Evolutionary conservation across 1,140 invertebrate genomes (phyloP).

Genomic region (Drosophila lacteicornis): DNA sequence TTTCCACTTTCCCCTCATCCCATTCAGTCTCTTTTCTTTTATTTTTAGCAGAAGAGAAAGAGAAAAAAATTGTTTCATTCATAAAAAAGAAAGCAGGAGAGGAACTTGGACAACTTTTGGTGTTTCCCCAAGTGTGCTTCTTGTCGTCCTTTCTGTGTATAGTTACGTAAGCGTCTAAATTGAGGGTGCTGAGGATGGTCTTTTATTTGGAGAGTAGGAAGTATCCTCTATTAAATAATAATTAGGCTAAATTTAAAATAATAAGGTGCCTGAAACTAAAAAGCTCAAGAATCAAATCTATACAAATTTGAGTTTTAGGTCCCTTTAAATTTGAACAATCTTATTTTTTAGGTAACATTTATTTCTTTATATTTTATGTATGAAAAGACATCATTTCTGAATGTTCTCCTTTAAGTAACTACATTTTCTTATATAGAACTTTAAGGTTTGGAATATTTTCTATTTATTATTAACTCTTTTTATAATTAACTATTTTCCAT

Average conservation of each 20-base stretch:
- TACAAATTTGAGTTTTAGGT: too few relatives aligned
- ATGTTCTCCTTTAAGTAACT: neutral
- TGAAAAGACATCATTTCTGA: too few relatives aligned
- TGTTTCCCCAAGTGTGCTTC: constrained; percentile 55
- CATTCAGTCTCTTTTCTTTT: constrained; percentile 41
- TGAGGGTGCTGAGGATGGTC: neutral
- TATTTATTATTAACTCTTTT: neutral
- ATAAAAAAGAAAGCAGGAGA: constrained; percentile 69
- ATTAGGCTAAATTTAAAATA: too few relatives aligned
- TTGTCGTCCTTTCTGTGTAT: constrained; percentile 23
- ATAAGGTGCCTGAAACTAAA: too few relatives aligned
- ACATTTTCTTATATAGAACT: fast-evolving
- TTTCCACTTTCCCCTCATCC: constrained; percentile 16
- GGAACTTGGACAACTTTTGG: constrained; percentile 80
- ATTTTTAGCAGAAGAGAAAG: constrained; percentile 52
- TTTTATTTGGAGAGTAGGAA: too few relatives aligned
- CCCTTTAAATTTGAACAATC: too few relatives aligned
- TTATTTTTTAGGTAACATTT: too few relatives aligned
- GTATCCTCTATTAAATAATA: too few relatives aligned
- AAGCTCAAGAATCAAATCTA: too few relatives aligned
- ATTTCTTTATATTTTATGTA: too few relatives aligned
- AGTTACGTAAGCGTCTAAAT: constrained; percentile 54
- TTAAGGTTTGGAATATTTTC: neutral
- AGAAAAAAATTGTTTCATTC: constrained; percentile 66
- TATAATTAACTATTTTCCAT: too few relatives aligned